Evolutionary conservation across 2,888 invertebrate species (phyloP), one percentile per base, ranked within the genome.

Genomic region (Formica aserva): DNA sequence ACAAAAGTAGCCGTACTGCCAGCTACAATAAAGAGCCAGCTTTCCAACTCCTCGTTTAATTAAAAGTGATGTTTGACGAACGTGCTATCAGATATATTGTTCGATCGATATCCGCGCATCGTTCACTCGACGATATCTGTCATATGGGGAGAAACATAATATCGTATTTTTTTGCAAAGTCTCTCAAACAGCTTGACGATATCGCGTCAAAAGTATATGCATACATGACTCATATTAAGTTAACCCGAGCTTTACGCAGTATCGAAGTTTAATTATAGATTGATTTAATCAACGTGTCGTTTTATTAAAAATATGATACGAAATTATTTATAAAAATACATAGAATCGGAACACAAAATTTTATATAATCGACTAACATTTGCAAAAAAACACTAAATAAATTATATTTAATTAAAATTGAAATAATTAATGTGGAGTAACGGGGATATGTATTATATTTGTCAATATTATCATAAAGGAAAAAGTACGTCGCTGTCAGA

Each of bases 21-120:
- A 82, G 77, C 78, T 66, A 65, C 63, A 60, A 75, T 69, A 52
- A 38, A 81, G 48, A 52, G 63, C 18, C 60, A 45, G 77, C 71
- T 80, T 80, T 60, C 26, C 22, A 78, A 32, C 22, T 45, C 41
- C 35, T 32, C 32, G 35, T 80, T 80, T 80, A 80, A 80, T 80
- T 80, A 80, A 80, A 80, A 80, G 78, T 71, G 72, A 71, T 71
- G 71, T 80, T 80, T 80, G 71, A 80, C 41, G 60, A 80, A 71
- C 78, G 45, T 71, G 57, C 41, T 78, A 78, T 69, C 78, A 52
- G 57, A 18, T 57, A 15, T 57, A 67, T 52, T 15, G 57, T 45
- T 80, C n/a, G 32, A 66, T 76, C 41, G 77, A 66, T 66, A 66
- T 45, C 45, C 66, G 60, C 35, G 32, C n/a, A 22, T 65, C 62